Percentiles rank a stretch among this genome's conserved stretches.
Evolutionary conservation across 2,888 invertebrate species (phyloP).

Genomic region (Ommatoiulus sabulosus): DNA sequence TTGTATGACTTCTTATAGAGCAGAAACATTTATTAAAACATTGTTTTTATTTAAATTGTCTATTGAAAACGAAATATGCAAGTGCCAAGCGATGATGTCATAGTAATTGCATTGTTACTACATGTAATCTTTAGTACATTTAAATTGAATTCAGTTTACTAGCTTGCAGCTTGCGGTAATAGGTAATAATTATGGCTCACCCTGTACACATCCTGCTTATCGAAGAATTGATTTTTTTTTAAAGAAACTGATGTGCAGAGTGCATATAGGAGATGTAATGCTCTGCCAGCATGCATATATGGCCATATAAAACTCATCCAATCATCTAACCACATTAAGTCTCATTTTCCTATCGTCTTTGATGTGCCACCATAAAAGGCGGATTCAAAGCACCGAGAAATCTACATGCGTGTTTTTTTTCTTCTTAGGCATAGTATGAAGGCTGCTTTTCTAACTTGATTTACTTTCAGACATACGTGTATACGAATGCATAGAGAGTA

Average conservation of each 20-base stretch:
- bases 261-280: background rate
- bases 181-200: background rate
- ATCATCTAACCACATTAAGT: constrained; percentile 21
- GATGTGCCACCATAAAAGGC: background rate
- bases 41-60: too few relatives aligned
- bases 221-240: constrained; percentile 24
- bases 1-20: too few relatives aligned
- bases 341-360: constrained; percentile 14
- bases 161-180: too few relatives aligned
- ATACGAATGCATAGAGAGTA: too few relatives aligned
- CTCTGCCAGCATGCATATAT: background rate
- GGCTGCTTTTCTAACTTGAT: background rate
- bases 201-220: constrained; percentile 19
- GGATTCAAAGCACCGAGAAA: background rate
- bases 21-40: too few relatives aligned
- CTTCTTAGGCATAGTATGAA: background rate
- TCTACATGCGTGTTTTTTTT: background rate
- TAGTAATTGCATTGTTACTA: too few relatives aligned
- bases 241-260: background rate
- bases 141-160: too few relatives aligned
- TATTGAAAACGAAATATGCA: too few relatives aligned
- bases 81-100: too few relatives aligned
- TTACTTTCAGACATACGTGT: background rate
- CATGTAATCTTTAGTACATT: too few relatives aligned
- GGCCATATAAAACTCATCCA: constrained; percentile 28